These are phyloP conservation scores for Fopius arisanus DNA, from an alignment of 1,140 invertebrate species.

Conservation along the genomic window DNA sequence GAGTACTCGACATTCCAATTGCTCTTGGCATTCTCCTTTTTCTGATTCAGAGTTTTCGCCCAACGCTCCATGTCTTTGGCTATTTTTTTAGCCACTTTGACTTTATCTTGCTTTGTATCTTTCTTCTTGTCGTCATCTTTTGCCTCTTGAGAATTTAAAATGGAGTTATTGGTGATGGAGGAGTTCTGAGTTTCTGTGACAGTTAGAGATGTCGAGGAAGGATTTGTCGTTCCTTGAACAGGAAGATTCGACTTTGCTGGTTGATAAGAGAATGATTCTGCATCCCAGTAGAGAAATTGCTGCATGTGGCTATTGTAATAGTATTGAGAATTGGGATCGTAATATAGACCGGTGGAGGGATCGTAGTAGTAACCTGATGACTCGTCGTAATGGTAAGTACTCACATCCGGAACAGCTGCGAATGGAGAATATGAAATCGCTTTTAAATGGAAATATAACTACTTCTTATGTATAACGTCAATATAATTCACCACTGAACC, in stretches of 20 bases:
- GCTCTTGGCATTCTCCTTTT: slow-evolving; percentile 86
- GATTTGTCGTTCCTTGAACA: not conserved
- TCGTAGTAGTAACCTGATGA: slow-evolving; percentile 97
- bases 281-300: slow-evolving; percentile 96
- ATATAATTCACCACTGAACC: too few species aligned
- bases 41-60: slow-evolving; percentile 97
- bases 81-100: slow-evolving; percentile 97
- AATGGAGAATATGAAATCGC: slow-evolving; percentile 20
- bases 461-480: too few species aligned
- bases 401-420: slow-evolving; percentile 84
- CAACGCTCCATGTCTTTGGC: slow-evolving; percentile 88
- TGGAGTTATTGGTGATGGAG: not conserved
- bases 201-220: slow-evolving; percentile 37
- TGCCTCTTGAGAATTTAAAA: slow-evolving; percentile 31
- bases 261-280: slow-evolving; percentile 80
- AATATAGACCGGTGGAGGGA: slow-evolving; percentile 90
- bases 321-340: slow-evolving; percentile 94
- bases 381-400: slow-evolving; percentile 93
- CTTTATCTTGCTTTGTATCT: slow-evolving; percentile 83
- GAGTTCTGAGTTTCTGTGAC: not conserved
- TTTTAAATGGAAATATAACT: too few species aligned
- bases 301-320: slow-evolving; percentile 90
- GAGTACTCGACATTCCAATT: slow-evolving; percentile 69
- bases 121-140: slow-evolving; percentile 66
- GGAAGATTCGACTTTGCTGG: slow-evolving; percentile 67